These are phyloP conservation scores for Notocelia uddmanniana DNA, from an alignment of 2,888 invertebrate species.

Conservation along the genomic window DNA sequence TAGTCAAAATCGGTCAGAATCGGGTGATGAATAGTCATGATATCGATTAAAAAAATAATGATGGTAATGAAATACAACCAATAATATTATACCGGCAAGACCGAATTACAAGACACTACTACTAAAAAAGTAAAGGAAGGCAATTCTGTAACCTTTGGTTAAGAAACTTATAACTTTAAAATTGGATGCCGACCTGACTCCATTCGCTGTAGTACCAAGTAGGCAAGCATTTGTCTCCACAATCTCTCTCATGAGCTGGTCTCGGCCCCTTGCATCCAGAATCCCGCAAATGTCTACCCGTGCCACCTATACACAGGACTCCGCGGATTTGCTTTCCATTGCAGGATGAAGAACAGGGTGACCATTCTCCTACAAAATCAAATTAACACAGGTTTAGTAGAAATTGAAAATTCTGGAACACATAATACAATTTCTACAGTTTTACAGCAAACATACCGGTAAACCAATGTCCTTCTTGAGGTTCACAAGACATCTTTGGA, in stretches of 20 bases:
- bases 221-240: conserved; percentile 86
- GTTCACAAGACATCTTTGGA: conserved; percentile 86
- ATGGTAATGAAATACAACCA: too few relatives aligned
- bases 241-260: conserved; percentile 88
- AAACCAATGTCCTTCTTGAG: conserved; percentile 93
- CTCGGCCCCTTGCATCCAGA: conserved; percentile 87
- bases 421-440: neutral
- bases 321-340: conserved; percentile 87
- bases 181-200: conserved; percentile 84
- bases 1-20: too few relatives aligned
- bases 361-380: conserved; percentile 74
- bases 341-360: conserved; percentile 84
- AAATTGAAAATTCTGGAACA: neutral
- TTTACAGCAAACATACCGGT: conserved; percentile 83
- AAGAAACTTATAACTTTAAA: neutral
- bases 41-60: too few relatives aligned
- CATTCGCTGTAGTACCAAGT: conserved; percentile 92
- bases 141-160: too few relatives aligned
- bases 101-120: too few relatives aligned
- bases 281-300: conserved; percentile 84
- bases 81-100: too few relatives aligned
- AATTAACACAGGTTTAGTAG: neutral
- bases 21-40: too few relatives aligned
- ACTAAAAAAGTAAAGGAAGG: too few relatives aligned
- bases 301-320: conserved; percentile 87